Conservation (phyloP, 2,113 vertebrate species). For the Rhinoderma darwinii region DNA sequence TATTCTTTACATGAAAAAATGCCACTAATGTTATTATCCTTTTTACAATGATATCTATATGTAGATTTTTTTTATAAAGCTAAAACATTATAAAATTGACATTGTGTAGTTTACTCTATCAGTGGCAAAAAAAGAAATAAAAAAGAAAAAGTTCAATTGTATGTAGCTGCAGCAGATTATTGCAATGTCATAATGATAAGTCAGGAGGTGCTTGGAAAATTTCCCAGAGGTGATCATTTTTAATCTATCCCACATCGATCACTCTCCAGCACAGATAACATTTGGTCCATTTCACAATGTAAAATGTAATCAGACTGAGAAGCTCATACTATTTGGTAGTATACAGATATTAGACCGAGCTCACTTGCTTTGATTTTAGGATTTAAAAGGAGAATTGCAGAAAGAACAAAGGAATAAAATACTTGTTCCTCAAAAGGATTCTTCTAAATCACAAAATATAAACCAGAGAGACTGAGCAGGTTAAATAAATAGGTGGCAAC, state of each 20-base stretch:
- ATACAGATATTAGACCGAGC: conserved; percentile 20
- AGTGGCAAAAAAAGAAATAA: too few relatives aligned
- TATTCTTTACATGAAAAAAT: too few relatives aligned
- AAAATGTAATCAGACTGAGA: not conserved
- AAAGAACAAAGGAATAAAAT: conserved; percentile 24
- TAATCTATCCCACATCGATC: conserved; percentile 48
- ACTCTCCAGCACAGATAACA: conserved; percentile 13
- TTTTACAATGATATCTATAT: too few relatives aligned
- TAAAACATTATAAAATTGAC: too few relatives aligned
- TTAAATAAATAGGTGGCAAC: conserved; percentile 37
- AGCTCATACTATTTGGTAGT: not conserved
- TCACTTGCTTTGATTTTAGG: conserved; percentile 27
- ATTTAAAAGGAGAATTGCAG: conserved; percentile 36
- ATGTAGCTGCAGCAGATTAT: conserved; percentile 23
- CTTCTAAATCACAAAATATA: conserved; percentile 44
- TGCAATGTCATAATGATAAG: conserved; percentile 37
- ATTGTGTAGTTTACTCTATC: too few relatives aligned
- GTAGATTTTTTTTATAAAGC: too few relatives aligned
- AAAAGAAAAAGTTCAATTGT: conserved; percentile 13
- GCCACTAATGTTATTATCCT: too few relatives aligned
- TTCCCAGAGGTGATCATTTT: conserved; percentile 51
- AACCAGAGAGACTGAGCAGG: not conserved
- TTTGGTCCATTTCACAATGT: conserved; percentile 30
- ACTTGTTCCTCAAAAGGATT: conserved; percentile 18
- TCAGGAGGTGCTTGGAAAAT: conserved; percentile 16